Conservation (phyloP, 2,797 vertebrate species). For the Diplodus sargus region DNA sequence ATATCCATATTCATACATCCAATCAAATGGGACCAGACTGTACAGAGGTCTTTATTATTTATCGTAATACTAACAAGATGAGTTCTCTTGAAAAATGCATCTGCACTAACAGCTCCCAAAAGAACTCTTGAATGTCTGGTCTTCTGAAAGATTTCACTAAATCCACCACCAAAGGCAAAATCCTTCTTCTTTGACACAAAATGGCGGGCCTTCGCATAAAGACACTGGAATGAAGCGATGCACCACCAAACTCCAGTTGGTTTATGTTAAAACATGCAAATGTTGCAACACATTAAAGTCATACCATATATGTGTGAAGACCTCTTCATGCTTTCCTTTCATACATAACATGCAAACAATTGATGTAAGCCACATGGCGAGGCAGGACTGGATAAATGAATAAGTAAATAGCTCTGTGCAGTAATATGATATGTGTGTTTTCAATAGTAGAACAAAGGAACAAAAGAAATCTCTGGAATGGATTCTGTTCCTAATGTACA, state of each 20-base stretch:
- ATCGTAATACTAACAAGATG: background rate
- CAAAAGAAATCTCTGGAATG: conserved; percentile 27
- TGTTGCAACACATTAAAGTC: background rate
- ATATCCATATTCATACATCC: background rate
- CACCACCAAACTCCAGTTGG: background rate
- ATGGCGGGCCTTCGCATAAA: background rate
- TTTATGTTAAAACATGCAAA: background rate
- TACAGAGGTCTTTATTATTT: background rate
- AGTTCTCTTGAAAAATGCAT: background rate
- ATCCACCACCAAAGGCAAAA: background rate
- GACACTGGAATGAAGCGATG: background rate
- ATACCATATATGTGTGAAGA: background rate
- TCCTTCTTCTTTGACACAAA: background rate
- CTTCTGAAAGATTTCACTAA: background rate
- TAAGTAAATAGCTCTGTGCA: conserved; percentile 18
- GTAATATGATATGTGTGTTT: conserved; percentile 34
- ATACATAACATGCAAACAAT: conserved; percentile 18
- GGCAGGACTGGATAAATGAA: conserved; percentile 21
- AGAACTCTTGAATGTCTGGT: background rate
- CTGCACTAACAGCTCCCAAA: background rate
- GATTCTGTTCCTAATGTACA: conserved; percentile 19
- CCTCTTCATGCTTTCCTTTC: conserved; percentile 9
- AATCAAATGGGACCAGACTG: background rate
- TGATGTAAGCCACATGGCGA: conserved; percentile 40
- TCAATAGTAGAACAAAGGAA: conserved; percentile 39